Percentiles rank a stretch among this genome's conserved stretches.
Evolutionary conservation across 2,113 vertebrate genomes (phyloP).

Genomic region (Rynchops niger): DNA sequence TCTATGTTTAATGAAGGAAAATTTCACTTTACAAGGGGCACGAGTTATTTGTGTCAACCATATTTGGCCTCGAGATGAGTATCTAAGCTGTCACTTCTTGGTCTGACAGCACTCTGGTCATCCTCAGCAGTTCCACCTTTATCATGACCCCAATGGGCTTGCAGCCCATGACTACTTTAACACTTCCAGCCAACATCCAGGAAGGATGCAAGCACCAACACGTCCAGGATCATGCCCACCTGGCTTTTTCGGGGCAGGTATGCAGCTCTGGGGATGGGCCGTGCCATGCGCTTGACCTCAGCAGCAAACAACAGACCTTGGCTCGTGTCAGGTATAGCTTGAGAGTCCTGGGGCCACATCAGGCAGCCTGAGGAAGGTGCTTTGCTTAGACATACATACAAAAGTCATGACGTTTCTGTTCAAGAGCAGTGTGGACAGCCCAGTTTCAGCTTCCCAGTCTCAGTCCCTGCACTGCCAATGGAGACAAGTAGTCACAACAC

Average conservation of each 20-base stretch:
- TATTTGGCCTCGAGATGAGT: conserved; percentile 36
- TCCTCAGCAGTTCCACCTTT: neutral
- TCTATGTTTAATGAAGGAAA: conserved; percentile 66
- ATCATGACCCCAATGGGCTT: neutral
- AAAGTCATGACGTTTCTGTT: neutral
- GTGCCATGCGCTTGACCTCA: neutral
- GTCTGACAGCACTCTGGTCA: neutral
- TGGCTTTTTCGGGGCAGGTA: neutral
- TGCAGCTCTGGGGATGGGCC: neutral
- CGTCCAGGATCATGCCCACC: neutral
- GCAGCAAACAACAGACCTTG: neutral
- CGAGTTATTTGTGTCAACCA: conserved; percentile 43
- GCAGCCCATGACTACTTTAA: neutral
- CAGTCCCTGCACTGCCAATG: neutral
- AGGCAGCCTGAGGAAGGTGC: neutral
- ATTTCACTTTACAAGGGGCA: conserved; percentile 33
- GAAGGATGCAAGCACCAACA: neutral
- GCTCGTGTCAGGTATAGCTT: neutral
- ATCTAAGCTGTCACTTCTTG: conserved; percentile 20
- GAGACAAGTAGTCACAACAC: neutral
- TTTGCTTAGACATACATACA: neutral
- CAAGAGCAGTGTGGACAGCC: neutral
- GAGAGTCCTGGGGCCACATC: neutral
- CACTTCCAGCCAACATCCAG: neutral
- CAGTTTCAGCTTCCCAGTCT: neutral